Evolutionary conservation across 1,140 invertebrate genomes (phyloP), one percentile per base, ranked within the genome.

Genomic region (Aphelenchoides fujianensis): DNA sequence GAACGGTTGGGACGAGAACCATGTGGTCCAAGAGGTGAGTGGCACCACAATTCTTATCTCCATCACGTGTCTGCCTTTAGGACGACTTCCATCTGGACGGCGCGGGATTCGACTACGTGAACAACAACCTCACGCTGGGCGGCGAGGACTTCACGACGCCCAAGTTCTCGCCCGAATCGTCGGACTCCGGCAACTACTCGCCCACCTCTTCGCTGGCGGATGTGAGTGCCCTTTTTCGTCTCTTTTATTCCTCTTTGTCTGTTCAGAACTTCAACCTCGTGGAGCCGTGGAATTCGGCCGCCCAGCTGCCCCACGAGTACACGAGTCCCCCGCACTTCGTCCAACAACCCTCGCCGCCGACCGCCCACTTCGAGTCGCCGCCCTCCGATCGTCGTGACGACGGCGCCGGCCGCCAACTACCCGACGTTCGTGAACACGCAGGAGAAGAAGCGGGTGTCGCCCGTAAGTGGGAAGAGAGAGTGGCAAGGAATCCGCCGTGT

Each of bases 151-250:
- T 23, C 2, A 41, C 16, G 16, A 3, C n/a, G 37, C 63, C n/a
- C 16, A 66, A 66, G 1, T 66, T 27, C 53, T 36, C 63, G 31
- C 7, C 63, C n/a, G 27, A 66, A 36, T 32, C 27, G 23, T 66
- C 63, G 12, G 63, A 66, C 32, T 66, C 63, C 16, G 63, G 63
- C 1, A 66, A 66, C 31, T 35, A 66, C 36, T 66, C 63, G 16
- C 63, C 63, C 36, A 12, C 41, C 37, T 41, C 12, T 32, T 32
- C 59, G 36, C n/a, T 19, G n/a, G 59, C n/a, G n/a, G 59, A 61
- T 34, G 59, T 61, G 23, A 12, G 41, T 48, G 12, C 41, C 23
- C 41, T 48, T 48, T 23, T 12, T 48, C 23, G 12, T 16, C 23
- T 48, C 23, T 48, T 48, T 23, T 48, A 48, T 48, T 48, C 41